phyloP scores from a whole-genome alignment of 2,888 invertebrate genomes.

The Metellina segmentata region DNA sequence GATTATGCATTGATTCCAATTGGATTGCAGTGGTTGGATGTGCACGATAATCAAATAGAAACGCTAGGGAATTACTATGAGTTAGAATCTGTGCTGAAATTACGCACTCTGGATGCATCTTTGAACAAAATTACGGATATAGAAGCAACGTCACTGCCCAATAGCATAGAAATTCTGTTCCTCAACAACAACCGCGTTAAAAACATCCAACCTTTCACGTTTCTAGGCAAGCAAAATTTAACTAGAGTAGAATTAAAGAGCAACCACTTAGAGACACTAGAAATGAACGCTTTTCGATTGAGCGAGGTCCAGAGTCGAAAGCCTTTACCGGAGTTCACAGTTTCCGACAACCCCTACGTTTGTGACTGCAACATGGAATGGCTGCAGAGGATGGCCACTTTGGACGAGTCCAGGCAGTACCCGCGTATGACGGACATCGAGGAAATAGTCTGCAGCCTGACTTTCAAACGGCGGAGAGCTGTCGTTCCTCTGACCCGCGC shows the following conservation, averaged over 20 bases:
- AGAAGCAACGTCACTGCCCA: constrained; percentile 89
- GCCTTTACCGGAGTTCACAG: constrained; percentile 79
- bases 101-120: constrained; percentile 94
- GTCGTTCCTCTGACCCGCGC: constrained; percentile 72
- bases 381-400: constrained; percentile 85
- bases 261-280: constrained; percentile 94
- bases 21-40: constrained; percentile 93
- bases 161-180: constrained; percentile 89
- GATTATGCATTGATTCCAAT: constrained; percentile 92
- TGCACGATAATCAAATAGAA: constrained; percentile 92
- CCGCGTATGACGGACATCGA: constrained; percentile 91
- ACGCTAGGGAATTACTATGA: constrained; percentile 92
- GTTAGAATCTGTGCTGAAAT: constrained; percentile 88
- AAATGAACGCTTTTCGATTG: constrained; percentile 91
- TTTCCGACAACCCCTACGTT: constrained; percentile 82
- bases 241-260: constrained; percentile 95
- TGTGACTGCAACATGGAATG: constrained; percentile 96
- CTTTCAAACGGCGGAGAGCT: constrained; percentile 77
- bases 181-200: constrained; percentile 94
- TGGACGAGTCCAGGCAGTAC: constrained; percentile 89
- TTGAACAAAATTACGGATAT: constrained; percentile 87
- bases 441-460: constrained; percentile 91
- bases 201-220: constrained; percentile 92
- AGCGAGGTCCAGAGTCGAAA: constrained; percentile 88
- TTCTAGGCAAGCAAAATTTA: constrained; percentile 92